These are phyloP conservation scores for Enteromius treurensis DNA, from an alignment of 2,797 vertebrate species.

Conservation along the genomic window DNA sequence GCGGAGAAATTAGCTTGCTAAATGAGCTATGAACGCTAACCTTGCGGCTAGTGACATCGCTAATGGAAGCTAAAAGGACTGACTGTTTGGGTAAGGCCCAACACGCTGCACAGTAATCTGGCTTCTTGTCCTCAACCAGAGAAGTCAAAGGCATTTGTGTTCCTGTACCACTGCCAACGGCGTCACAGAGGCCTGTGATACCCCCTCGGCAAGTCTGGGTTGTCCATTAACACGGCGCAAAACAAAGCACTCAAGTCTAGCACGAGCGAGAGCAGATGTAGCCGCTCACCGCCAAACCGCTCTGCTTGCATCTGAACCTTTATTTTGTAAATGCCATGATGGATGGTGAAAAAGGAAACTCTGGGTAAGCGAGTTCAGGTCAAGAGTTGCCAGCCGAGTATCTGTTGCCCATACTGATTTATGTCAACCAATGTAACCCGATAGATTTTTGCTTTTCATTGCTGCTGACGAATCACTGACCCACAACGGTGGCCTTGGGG, in stretches of 20 bases:
- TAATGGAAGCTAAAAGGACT: conserved; percentile 20
- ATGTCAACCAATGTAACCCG: conserved; percentile 64
- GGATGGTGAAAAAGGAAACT: background rate
- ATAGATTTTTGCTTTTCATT: conserved; percentile 71
- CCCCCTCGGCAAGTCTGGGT: conserved; percentile 35
- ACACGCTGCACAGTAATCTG: conserved; percentile 20
- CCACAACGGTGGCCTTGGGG: conserved; percentile 75
- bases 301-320: conserved; percentile 9
- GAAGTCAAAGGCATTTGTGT: conserved; percentile 52
- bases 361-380: conserved; percentile 25
- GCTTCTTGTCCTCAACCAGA: conserved; percentile 40
- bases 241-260: conserved; percentile 43
- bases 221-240: conserved; percentile 36
- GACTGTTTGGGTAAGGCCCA: background rate
- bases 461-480: conserved; percentile 77
- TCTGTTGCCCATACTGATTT: conserved; percentile 69
- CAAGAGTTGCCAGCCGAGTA: conserved; percentile 36
- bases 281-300: conserved; percentile 54
- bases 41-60: conserved; percentile 43
- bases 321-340: background rate
- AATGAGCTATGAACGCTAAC: conserved; percentile 25
- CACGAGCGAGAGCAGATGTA: conserved; percentile 42
- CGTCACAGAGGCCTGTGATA: conserved; percentile 42
- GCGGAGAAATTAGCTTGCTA: conserved; percentile 15
- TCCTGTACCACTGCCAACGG: conserved; percentile 34